A percentile compares a stretch with the other conserved stretches of the same genome.
Conservation (phyloP, 2,113 vertebrate genomes). For the Brevimyrus niger region DNA sequence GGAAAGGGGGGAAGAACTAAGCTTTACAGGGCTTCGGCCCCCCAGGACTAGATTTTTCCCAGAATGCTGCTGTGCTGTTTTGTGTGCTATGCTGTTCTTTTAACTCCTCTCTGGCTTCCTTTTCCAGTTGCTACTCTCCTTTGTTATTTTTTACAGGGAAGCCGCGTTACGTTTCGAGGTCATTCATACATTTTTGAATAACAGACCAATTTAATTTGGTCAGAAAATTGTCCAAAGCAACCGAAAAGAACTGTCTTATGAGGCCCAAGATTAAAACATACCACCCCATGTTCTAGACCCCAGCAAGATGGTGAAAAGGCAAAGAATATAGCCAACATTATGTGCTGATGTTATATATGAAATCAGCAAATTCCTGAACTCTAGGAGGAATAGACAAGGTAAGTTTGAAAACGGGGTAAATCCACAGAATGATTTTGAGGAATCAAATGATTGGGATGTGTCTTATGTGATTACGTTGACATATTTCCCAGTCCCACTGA, state of each 20-base stretch:
- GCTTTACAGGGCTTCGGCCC: too few relatives aligned
- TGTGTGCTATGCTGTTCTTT: too few relatives aligned
- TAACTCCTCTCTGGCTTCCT: too few relatives aligned
- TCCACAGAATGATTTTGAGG: neutral
- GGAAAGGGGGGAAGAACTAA: too few relatives aligned
- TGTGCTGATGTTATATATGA: neutral
- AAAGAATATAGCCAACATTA: neutral
- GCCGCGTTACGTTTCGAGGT: neutral
- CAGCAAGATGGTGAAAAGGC: neutral
- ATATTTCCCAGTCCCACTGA: neutral
- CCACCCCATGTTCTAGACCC: neutral
- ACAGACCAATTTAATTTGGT: neutral
- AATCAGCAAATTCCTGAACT: neutral
- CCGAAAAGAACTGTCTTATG: neutral
- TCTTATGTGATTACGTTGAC: neutral
- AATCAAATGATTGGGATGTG: neutral
- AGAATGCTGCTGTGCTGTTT: too few relatives aligned
- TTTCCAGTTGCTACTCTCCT: too few relatives aligned
- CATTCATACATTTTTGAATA: neutral
- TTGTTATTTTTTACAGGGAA: too few relatives aligned
- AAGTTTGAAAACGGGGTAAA: too few relatives aligned
- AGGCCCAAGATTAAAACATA: neutral
- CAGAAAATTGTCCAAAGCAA: neutral
- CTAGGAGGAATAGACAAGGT: neutral
- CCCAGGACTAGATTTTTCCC: too few relatives aligned